These are phyloP conservation scores for Paradisaea rubra DNA, from an alignment of 2,113 vertebrate species.

Conservation along the genomic window DNA sequence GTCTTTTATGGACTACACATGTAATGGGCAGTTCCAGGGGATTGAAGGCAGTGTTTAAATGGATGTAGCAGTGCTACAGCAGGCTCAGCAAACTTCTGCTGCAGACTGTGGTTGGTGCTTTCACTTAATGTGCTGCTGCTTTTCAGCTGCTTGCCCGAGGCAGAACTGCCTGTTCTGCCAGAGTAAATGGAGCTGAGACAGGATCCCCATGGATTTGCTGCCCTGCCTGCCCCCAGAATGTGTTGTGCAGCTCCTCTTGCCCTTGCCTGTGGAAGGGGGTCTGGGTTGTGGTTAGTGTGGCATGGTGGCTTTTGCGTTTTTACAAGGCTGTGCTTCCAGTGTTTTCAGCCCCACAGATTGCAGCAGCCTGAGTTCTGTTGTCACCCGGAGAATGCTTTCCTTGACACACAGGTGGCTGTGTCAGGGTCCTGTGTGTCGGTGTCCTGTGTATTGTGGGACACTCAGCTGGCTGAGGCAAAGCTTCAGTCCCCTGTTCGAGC, in stretches of 20 bases:
- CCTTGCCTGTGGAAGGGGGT: neutral
- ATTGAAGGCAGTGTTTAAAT: neutral
- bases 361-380: neutral
- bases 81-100: neutral
- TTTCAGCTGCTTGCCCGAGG: neutral
- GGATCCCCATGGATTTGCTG: neutral
- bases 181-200: neutral
- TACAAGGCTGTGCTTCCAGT: neutral
- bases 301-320: accelerated
- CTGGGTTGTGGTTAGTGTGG: neutral
- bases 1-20: neutral
- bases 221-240: neutral
- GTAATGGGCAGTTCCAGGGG: neutral
- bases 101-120: accelerated
- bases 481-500: neutral
- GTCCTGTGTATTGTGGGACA: neutral
- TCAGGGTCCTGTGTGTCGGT: neutral
- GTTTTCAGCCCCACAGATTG: neutral
- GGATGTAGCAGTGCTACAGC: accelerated
- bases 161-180: accelerated
- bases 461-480: neutral
- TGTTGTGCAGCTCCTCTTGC: neutral
- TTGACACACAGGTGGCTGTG: neutral
- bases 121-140: neutral
- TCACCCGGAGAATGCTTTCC: neutral